A percentile compares a stretch with the other conserved stretches of the same genome.
phyloP scores from a whole-genome alignment of 2,113 vertebrate species.

The Spermophilus dauricus region DNA sequence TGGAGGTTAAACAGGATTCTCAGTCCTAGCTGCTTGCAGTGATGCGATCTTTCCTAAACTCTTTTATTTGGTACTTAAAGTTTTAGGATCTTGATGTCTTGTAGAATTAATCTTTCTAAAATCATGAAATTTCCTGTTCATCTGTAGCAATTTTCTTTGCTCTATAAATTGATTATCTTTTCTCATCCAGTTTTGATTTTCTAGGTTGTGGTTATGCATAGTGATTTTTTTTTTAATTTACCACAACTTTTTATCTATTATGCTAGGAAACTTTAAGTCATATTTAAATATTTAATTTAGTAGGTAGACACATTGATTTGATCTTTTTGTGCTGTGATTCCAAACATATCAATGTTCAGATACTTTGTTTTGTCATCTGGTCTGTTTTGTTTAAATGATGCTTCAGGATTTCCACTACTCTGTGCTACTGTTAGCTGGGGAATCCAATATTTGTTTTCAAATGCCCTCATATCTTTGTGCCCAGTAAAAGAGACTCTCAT shows the following conservation, averaged over 20 bases:
- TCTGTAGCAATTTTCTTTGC: not conserved
- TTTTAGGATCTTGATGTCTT: not conserved
- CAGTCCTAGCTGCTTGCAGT: no score
- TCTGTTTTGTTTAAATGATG: not conserved
- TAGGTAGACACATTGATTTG: not conserved
- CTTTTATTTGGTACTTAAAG: not conserved
- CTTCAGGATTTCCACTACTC: no score
- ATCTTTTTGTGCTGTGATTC: not conserved
- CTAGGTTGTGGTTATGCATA: not conserved
- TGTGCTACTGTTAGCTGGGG: not conserved
- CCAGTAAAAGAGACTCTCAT: no score
- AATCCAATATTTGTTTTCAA: not conserved
- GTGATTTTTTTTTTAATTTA: not conserved
- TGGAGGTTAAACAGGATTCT: no score
- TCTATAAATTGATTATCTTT: not conserved
- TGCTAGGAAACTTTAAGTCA: not conserved
- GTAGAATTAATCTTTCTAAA: not conserved
- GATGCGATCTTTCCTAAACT: no score
- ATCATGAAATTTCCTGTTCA: not conserved
- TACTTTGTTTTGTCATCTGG: not conserved
- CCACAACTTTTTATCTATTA: not conserved
- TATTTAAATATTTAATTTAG: not conserved
- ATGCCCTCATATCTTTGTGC: not conserved
- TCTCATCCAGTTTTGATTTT: not conserved
- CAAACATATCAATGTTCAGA: not conserved